These are phyloP conservation scores for Drosophila ficusphila DNA, from an alignment of 1,140 invertebrate genomes.

Conservation along the genomic window DNA sequence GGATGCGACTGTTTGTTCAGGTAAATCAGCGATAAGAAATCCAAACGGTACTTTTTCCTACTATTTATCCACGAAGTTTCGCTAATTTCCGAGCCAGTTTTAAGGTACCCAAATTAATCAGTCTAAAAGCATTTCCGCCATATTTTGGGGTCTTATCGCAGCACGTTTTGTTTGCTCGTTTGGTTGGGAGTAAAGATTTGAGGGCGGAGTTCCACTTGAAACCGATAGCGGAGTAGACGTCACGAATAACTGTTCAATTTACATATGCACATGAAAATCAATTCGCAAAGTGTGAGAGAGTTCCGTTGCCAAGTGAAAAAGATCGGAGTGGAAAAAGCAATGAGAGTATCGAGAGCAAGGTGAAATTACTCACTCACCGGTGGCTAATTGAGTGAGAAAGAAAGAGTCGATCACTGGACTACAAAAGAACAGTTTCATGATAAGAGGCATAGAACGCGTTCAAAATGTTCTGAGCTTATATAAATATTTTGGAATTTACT, in stretches of 20 bases:
- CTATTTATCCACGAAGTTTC: conserved; percentile 12
- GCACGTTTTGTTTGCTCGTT: conserved; percentile 58
- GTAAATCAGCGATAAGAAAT: conserved; percentile 7
- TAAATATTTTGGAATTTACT: too few relatives aligned
- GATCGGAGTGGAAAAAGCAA: neutral
- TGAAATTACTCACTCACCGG: conserved; percentile 7
- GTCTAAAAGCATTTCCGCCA: conserved; percentile 16
- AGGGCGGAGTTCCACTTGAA: conserved; percentile 27
- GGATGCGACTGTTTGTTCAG: conserved; percentile 15
- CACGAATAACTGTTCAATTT: conserved; percentile 67
- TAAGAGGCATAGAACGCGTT: too few relatives aligned
- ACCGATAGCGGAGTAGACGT: conserved; percentile 54
- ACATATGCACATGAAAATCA: conserved; percentile 28
- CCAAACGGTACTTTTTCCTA: conserved; percentile 30
- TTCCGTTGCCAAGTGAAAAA: conserved; percentile 11
- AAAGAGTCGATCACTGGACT: conserved; percentile 18
- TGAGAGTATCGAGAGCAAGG: neutral
- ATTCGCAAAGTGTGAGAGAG: conserved; percentile 11
- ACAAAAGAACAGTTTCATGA: neutral
- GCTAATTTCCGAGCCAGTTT: conserved; percentile 15
- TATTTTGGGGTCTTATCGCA: conserved; percentile 40
- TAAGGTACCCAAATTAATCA: conserved; percentile 9
- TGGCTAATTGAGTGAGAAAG: conserved; percentile 17
- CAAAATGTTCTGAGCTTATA: too few relatives aligned
- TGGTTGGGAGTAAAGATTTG: conserved; percentile 1